phyloP scores from a whole-genome alignment of 2,113 vertebrate species.

The Cranoglanis bouderius region DNA sequence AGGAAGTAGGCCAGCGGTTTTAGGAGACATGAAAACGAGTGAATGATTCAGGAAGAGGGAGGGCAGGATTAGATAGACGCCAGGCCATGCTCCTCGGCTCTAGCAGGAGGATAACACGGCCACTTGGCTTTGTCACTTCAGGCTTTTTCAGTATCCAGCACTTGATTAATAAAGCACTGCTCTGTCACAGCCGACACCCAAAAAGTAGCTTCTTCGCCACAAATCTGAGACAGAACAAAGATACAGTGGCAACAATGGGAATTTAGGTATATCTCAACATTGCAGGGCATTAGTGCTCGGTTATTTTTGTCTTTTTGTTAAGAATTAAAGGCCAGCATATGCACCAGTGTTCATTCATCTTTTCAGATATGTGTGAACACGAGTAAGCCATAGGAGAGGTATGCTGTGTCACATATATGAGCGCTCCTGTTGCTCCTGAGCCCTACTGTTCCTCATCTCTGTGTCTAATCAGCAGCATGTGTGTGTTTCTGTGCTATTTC shows the following conservation, averaged over 20 bases:
- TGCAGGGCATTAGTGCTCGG: neutral
- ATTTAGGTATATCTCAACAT: constrained; percentile 40
- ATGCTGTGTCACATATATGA: neutral
- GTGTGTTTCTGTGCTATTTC: constrained; percentile 67
- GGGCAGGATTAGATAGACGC: constrained; percentile 50
- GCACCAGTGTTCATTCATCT: neutral
- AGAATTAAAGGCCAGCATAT: neutral
- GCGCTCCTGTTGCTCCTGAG: constrained; percentile 31
- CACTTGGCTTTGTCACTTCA: constrained; percentile 59
- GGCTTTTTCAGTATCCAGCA: constrained; percentile 46
- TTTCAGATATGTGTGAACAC: neutral
- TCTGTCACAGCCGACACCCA: constrained; percentile 25
- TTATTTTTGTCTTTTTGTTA: constrained; percentile 22
- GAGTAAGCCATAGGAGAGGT: neutral
- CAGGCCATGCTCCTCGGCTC: constrained; percentile 47
- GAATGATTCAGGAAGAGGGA: constrained; percentile 39
- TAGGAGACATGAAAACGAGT: constrained; percentile 48
- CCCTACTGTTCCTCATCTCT: constrained; percentile 22
- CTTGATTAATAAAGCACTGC: constrained; percentile 67
- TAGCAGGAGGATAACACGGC: constrained; percentile 50
- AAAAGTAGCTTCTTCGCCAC: constrained; percentile 50
- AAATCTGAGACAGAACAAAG: constrained; percentile 4
- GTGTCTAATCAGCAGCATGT: constrained; percentile 28
- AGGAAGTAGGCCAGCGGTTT: constrained; percentile 52
- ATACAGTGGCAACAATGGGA: constrained; percentile 45